Conservation (phyloP, 2,797 vertebrate species). For the Cynodonichthys magdalenae region DNA sequence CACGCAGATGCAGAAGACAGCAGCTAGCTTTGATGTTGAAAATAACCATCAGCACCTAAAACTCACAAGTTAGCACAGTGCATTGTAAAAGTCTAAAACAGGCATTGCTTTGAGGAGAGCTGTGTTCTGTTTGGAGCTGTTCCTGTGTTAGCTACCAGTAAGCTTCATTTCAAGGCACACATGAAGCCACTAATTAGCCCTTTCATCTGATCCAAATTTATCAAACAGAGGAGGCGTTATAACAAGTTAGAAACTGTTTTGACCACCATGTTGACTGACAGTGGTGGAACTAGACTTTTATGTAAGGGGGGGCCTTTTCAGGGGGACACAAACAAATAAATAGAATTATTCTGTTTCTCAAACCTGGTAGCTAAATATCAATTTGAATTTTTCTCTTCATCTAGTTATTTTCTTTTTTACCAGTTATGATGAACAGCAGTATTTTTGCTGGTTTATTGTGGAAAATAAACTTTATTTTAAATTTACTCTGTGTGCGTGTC, state of each 20-base stretch:
- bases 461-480: constrained; percentile 3
- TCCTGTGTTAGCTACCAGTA: no score
- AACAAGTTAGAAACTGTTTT: background rate
- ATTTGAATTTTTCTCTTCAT: no score
- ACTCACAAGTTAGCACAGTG: background rate
- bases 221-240: no score
- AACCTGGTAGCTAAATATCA: no score
- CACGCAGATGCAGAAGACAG: background rate
- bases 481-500: constrained; percentile 14
- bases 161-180: no score
- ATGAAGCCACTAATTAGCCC: background rate
- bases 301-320: no score
- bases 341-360: no score
- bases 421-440: background rate
- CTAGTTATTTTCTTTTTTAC: background rate
- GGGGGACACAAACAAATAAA: no score
- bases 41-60: background rate
- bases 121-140: background rate
- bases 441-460: background rate
- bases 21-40: background rate
- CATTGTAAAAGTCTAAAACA: background rate
- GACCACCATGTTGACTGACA: background rate
- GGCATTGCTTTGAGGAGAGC: background rate
- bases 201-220: background rate
- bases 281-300: no score